Evolutionary conservation across 2,888 invertebrate genomes (phyloP).

Genomic region (Drosophila tripunctata): DNA sequence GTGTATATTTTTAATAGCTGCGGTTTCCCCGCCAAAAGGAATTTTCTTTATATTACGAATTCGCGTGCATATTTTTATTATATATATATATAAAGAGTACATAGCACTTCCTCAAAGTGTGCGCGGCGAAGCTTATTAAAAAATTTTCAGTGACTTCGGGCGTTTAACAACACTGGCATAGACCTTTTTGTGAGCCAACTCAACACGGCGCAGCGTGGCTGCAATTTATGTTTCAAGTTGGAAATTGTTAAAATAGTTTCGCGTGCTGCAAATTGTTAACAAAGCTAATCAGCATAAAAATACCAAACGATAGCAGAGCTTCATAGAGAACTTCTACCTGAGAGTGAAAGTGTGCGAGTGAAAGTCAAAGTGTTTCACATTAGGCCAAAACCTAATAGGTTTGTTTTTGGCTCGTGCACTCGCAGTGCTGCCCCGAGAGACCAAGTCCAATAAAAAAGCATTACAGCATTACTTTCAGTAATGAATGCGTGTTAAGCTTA

Average conservation of each 20-base stretch:
- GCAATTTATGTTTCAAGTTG: conserved; percentile 63
- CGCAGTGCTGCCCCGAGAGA: neutral
- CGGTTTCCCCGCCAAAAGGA: conserved; percentile 31
- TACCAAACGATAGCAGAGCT: conserved; percentile 40
- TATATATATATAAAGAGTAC: conserved; percentile 29
- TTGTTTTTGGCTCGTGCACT: conserved; percentile 36
- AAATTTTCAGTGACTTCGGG: conserved; percentile 34
- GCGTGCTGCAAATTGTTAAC: conserved; percentile 74
- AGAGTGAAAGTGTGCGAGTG: neutral
- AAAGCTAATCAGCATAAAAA: conserved; percentile 74
- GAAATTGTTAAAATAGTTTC: conserved; percentile 69
- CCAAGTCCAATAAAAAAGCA: neutral
- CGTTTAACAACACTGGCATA: conserved; percentile 43
- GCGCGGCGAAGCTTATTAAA: conserved; percentile 60
- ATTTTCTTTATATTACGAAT: conserved; percentile 59
- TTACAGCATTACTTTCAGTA: neutral
- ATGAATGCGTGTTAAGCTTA: conserved; percentile 34
- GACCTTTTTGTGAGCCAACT: neutral
- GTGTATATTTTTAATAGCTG: conserved; percentile 48
- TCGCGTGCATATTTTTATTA: conserved; percentile 67
- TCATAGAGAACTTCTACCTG: conserved; percentile 6
- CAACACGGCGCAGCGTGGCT: neutral
- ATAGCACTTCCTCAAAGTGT: conserved; percentile 40
- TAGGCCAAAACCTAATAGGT: conserved; percentile 39
- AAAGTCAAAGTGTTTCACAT: conserved; percentile 59